These are phyloP conservation scores for Piaya cayana DNA, from an alignment of 2,113 vertebrate genomes.

Conservation along the genomic window DNA sequence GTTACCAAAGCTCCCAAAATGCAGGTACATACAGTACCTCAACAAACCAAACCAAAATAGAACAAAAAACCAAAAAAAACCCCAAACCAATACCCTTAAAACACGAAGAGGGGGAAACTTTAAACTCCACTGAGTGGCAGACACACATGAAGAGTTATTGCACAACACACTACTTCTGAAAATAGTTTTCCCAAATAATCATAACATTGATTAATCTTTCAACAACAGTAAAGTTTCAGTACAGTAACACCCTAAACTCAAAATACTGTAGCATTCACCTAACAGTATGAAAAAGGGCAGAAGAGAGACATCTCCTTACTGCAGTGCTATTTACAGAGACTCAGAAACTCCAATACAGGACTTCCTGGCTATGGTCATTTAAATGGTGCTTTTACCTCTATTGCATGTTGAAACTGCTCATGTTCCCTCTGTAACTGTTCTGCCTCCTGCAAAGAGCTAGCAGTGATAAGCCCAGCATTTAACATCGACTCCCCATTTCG, in stretches of 20 bases:
- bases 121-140: neutral
- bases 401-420: constrained; percentile 98
- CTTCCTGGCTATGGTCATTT: neutral
- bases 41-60: neutral
- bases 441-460: constrained; percentile 95
- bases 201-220: neutral
- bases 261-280: neutral
- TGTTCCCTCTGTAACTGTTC: constrained; percentile 97
- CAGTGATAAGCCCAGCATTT: constrained; percentile 95
- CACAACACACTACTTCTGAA: neutral
- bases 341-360: neutral
- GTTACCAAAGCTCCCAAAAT: neutral
- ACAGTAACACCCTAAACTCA: neutral
- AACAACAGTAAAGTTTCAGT: neutral
- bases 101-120: neutral
- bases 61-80: neutral
- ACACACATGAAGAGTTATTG: neutral
- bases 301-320: neutral
- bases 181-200: neutral
- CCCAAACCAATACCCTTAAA: neutral
- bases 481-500: constrained; percentile 98
- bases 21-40: neutral
- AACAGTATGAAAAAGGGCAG: neutral
- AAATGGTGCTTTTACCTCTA: constrained; percentile 83
- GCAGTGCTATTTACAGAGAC: neutral